Evolutionary conservation across 2,113 vertebrate genomes (phyloP), one percentile per base, ranked within the genome.

Genomic region (Etia nguti): DNA sequence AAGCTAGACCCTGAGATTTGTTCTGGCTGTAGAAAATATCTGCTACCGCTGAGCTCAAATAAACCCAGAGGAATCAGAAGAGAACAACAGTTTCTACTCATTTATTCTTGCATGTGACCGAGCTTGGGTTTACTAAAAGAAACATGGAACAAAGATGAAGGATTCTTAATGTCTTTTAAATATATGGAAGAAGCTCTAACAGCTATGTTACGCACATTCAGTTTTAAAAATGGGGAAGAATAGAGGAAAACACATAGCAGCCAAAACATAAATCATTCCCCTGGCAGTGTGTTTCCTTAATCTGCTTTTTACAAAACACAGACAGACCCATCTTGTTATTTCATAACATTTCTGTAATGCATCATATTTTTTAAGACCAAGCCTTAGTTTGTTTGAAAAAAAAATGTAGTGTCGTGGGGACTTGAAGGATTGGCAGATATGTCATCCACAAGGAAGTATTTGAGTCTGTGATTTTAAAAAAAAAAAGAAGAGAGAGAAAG

Each of bases 121-220:
- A 43, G 65, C 13, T 43, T 70, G 13, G 36, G 4, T 70, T 36
- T 43, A 36, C 31, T 38, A 62, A 24, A 4, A 24, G 38, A 43
- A 70, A 24, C 1, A 43, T 2, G 0, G 65, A 70, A 10, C 65
- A 70, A 70, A 43, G 38, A 24, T 16, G 12, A 43, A 2, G 8
- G 8, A 43, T 70, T 24, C 0, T 5, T 43, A 70, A 70, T 43
- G 38, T 43, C 8, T 43, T 24, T 24, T 70, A 70, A 70, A 43
- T 26, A 2, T 0, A 10, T 0, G 0, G 38, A 46, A 46, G 5
- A 26, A 73, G 65, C 65, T 24, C 65, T 24, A 16, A 16, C 65
- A 73, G 13, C n/a, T 16, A 5, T 41, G 11, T 11, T 68, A 73
- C 15, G 38, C 38, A 46, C 22, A 10, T 5, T 46, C 38, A 26